Evolutionary conservation across 2,797 vertebrate genomes (phyloP).

Genomic region (Ibycter americanus): DNA sequence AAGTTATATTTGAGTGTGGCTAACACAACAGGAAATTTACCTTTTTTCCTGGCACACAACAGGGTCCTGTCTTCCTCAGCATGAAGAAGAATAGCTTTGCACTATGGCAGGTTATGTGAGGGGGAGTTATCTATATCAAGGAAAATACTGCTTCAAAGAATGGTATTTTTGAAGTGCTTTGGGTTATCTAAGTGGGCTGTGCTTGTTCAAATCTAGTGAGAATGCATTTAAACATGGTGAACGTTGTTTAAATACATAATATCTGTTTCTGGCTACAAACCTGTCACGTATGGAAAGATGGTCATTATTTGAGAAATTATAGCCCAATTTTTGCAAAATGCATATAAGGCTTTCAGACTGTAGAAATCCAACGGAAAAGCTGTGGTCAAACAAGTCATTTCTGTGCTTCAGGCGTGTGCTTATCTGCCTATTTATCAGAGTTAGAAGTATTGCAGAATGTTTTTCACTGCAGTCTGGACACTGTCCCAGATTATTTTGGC

Average conservation of each 20-base stretch:
- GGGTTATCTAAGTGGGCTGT: neutral
- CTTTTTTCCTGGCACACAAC: neutral
- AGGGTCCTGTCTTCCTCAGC: neutral
- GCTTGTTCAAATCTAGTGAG: neutral
- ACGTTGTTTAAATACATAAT: neutral
- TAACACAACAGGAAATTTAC: neutral
- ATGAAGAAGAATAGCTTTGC: neutral
- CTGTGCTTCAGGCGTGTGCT: neutral
- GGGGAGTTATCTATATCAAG: neutral
- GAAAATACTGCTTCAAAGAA: neutral
- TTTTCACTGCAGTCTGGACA: slow-evolving; percentile 40
- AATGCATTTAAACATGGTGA: neutral
- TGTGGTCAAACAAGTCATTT: neutral
- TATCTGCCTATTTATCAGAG: slow-evolving; percentile 48
- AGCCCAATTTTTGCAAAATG: neutral
- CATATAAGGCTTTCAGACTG: neutral
- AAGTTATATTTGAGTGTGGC: neutral
- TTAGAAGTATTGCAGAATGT: slow-evolving; percentile 6
- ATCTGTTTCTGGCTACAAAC: slow-evolving; percentile 11
- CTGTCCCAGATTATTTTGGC: slow-evolving; percentile 31
- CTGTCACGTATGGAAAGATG: neutral
- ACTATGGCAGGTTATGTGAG: neutral
- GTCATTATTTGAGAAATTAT: slow-evolving; percentile 10
- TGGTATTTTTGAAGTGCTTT: neutral
- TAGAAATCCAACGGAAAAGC: neutral